A percentile compares a stretch with the other conserved stretches of the same genome.
Conservation (phyloP, 1,140 invertebrate species). For the Pemphigus obesinymphae region DNA sequence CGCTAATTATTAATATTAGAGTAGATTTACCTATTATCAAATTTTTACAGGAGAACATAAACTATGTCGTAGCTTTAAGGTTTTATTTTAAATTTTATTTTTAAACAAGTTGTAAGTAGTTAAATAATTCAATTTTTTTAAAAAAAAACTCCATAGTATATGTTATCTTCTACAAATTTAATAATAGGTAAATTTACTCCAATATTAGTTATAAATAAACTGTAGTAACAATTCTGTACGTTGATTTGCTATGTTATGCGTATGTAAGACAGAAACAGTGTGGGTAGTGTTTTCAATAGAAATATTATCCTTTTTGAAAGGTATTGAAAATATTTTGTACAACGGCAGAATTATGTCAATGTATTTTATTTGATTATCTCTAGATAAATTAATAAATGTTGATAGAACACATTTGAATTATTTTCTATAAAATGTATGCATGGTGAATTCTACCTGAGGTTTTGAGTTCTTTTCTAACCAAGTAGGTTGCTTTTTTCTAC, state of each 20-base stretch:
- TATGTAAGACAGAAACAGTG: too few species aligned
- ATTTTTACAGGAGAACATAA: too few species aligned
- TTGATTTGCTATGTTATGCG: too few species aligned
- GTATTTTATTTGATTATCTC: neutral
- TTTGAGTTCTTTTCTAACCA: neutral
- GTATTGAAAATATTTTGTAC: neutral
- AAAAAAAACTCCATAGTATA: too few species aligned
- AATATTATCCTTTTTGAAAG: neutral
- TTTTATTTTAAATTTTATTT: too few species aligned
- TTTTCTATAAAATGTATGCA: neutral
- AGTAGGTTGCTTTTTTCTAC: neutral
- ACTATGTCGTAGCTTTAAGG: neutral
- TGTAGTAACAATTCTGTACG: too few species aligned
- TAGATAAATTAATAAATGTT: neutral
- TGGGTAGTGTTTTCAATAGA: neutral
- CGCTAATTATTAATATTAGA: neutral
- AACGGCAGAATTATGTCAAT: neutral
- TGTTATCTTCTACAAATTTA: too few species aligned
- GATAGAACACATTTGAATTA: neutral
- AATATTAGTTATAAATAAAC: too few species aligned
- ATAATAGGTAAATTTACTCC: too few species aligned
- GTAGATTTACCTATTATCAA: too few species aligned
- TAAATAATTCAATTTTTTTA: too few species aligned
- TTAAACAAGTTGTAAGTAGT: too few species aligned
- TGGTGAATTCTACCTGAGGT: neutral